Base-by-base conservation (phyloP, 1,140 invertebrate genomes). In the Trypoxylus dichotomus region DNA sequence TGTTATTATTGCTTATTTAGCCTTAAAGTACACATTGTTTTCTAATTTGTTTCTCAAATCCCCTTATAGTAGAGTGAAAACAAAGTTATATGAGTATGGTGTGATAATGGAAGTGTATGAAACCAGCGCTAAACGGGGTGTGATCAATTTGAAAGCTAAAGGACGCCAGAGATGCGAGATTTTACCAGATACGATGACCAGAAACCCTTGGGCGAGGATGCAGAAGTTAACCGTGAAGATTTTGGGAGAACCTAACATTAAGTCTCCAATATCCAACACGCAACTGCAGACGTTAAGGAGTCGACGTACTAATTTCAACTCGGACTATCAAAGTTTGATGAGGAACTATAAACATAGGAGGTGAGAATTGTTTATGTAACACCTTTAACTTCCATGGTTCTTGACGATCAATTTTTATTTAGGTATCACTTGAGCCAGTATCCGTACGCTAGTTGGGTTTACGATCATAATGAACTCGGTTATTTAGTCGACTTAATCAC, bases 71-170 rank as follows among this genome's bases (percentile, higher is more conserved):
- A 75, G 79, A 47, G 76, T 10, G 11, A 80, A 72, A 47, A 79
- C 71, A 29, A 77, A 77, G 7, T 37, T 85, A 13, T 85, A 80
- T 73, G 79, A 84, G 8, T 84, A 83, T 77, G 85, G 85, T 25
- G 83, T 86, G 1, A 83, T 82, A 8, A 85, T 86, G 85, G 85
- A 86, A 81, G 82, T 85, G 37, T 85, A 83, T 77, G 85, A 86
- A 79, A 81, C 79, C 11, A 80, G 79, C 47, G 25, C 78, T 1
- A 79, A 79, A 60, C 76, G 81, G 13, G 79, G 81, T 58, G 76
- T 80, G 29, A 77, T 86, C 6, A 82, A 83, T 77, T 80, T 86
- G 15, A 86, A 86, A 80, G 85, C 85, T 8, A 79, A 82, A 74
- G 84, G 85, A 5, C 76, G 85, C 58, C 85, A 86, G 78, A 80